Evolutionary conservation across 2,888 invertebrate species (phyloP).

Genomic region (Hetaerina titia): DNA sequence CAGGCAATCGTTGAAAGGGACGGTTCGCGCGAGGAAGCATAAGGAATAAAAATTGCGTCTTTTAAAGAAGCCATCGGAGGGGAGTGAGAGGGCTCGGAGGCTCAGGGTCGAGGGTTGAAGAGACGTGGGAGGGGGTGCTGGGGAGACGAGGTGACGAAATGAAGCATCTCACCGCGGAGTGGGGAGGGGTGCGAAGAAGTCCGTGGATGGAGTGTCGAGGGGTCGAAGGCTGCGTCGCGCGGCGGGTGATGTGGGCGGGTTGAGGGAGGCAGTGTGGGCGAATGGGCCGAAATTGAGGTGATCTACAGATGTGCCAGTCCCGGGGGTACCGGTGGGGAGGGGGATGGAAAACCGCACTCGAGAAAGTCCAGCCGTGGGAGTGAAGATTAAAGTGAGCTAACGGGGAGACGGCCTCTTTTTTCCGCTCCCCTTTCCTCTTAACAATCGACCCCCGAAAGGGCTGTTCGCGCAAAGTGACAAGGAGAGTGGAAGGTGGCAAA

Average conservation of each 20-base stretch:
- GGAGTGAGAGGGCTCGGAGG: background rate
- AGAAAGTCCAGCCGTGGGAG: background rate
- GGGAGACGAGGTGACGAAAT: background rate
- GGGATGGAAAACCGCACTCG: background rate
- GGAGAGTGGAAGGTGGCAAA: background rate
- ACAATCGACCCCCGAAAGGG: background rate
- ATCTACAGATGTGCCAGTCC: constrained; percentile 4
- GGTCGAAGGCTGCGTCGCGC: too few relatives aligned
- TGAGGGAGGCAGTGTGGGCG: background rate
- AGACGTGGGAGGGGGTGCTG: background rate
- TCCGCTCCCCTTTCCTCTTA: background rate
- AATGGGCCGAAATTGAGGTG: background rate
- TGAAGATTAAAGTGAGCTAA: constrained; percentile 11
- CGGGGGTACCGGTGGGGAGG: background rate
- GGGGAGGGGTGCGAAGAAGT: background rate
- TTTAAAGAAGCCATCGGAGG: too few relatives aligned
- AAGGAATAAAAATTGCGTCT: background rate
- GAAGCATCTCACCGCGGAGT: background rate
- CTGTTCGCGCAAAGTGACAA: background rate
- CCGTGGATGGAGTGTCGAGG: background rate
- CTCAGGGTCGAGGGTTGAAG: background rate
- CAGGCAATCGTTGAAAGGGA: background rate
- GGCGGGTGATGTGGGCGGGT: background rate
- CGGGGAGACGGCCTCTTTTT: background rate
- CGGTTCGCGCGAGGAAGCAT: background rate